Conservation (phyloP, 2,797 vertebrate species). For the Intellagama lesueurii region DNA sequence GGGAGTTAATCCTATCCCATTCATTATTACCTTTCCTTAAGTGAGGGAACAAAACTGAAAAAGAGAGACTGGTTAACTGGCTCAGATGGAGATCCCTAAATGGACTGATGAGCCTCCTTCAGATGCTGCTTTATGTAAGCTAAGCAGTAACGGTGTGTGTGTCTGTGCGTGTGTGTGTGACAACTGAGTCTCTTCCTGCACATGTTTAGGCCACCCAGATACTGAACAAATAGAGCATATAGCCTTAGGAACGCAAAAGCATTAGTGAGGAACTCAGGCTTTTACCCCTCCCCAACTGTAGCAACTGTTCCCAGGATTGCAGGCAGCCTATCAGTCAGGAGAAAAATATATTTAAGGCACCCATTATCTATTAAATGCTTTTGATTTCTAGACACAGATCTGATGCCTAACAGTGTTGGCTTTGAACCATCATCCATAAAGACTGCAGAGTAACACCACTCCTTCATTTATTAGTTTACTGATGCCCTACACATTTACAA, state of each 20-base stretch:
- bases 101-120: no score
- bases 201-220: no score
- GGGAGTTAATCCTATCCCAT: no score
- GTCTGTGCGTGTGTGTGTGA: no score
- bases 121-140: no score
- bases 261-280: not conserved
- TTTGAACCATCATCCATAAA: conserved; percentile 72
- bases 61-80: no score
- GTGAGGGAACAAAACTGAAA: no score
- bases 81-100: no score
- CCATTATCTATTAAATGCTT: conserved; percentile 69
- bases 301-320: not conserved
- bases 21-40: no score
- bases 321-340: conserved; percentile 4
- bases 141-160: no score
- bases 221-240: not conserved
- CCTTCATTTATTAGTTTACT: conserved; percentile 73
- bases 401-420: conserved; percentile 73
- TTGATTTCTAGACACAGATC: conserved; percentile 73
- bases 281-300: not conserved
- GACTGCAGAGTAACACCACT: conserved; percentile 77
- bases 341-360: conserved; percentile 79
- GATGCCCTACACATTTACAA: conserved; percentile 69
- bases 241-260: not conserved
- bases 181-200: no score